Base-by-base conservation (phyloP, 2,888 invertebrate genomes). In the Pterostichus madidus region DNA sequence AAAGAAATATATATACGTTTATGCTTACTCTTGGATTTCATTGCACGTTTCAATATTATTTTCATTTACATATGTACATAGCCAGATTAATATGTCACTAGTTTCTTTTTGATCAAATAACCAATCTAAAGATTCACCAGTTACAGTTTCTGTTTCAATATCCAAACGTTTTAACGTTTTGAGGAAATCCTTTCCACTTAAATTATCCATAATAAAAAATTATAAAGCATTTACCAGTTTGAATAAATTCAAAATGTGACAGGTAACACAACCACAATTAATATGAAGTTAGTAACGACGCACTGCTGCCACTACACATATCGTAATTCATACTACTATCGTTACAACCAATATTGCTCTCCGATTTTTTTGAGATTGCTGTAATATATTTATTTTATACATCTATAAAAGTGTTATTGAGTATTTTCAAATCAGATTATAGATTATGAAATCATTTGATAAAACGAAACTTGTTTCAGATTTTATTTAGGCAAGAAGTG, bases 41-140 rank as follows among this genome's bases (percentile, higher is more conserved):
- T 49, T 56, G 35, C 44, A 56, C 53, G 24, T 82, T 73, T 53
- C 46, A 39, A 75, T 31, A 75, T 82, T 82, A 32, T 46, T 75
- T 61, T 82, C 81, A 61, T 82, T 82, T 35, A 59, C 44, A 76
- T 82, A 73, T 46, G 76, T 59, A 82, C 81, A 82, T 59, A 82
- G 32, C 81, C 81, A 82, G 24, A 44, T 75, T 75, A 75, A 59
- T 13, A 82, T 61, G 5, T 35, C 35, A 59, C 49, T 61, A 32
- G 75, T 75, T 13, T 82, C 64, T 46, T 76, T 76, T 56, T 82
- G 56, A 64, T 82, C 75, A 82, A 82, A 82, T 35, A 82, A 61
- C 59, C 81, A 75, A 75, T 82, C 81, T 73, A 82, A 44, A 17
- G 81, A 82, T 59, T 61, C 75, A 61, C 81, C 75, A n/a, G 75